Base-by-base conservation (phyloP, 2,888 invertebrate genomes). In the Drosophila ustulata region DNA sequence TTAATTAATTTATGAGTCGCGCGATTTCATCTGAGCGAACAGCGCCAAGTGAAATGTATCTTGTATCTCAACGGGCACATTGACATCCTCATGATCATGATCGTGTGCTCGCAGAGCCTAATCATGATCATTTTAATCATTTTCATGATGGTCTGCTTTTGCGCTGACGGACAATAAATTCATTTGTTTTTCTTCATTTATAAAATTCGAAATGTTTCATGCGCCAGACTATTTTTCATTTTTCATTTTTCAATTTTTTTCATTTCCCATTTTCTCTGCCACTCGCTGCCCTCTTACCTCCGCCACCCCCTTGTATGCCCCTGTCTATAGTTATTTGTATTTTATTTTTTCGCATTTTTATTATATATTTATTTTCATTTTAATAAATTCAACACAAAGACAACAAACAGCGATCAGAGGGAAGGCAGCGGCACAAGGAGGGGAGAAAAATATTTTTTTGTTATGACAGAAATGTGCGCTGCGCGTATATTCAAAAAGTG, bases 1-100 rank as follows among this genome's bases (percentile, higher is more conserved):
- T 90, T 88, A 90, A 90, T 90, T 90, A 90, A 90, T 90, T 90
- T 90, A 90, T 90, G 89, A 83, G 81, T 71, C 69, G 86, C 69
- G 87, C 89, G 81, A 90, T 86, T 84, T 85, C 83, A 80, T 78
- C 88, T 74, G 49, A 57, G 41, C 51, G 69, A 55, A 65, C 34
- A 58, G 34, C 53, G 62, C 51, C 56, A 56, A 65, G 59, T 49
- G 13, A 62, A 62, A 64, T 70, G 50, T 56, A 63, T 45, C 65
- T 69, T 56, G 47, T 50, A 69, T 64, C 73, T 77, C 30, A 43
- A 28, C 41, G 23, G 51, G 32, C 32, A 28, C 51, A 59, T 69
- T 57, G 18, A 43, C 53, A 26, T 51, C 46, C 52, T 41, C 45
- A 37, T 34, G 18, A 41, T 47, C 49, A 30, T 63, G n/a, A 32